Evolutionary conservation across 2,888 invertebrate species (phyloP), one percentile per base, ranked within the genome.

Genomic region (Drosophila affinis): DNA sequence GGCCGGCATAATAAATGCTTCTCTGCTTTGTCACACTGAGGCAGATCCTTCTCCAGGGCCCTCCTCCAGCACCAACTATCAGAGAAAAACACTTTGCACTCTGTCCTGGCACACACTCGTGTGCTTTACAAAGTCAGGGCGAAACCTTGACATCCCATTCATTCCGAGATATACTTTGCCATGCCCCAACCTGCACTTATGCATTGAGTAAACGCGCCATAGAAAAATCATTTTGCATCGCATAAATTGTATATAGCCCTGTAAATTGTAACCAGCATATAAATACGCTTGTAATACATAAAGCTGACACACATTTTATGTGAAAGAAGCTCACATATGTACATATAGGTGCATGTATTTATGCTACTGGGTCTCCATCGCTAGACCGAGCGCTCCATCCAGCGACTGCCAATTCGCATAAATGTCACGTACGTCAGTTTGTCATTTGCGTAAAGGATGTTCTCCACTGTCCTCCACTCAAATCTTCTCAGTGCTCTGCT

Each of bases 381-480:
- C 57, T n/a, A 49, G 24, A 48, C 49, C 62, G 62, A 54, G 18
- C n/a, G 52, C 44, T 51, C 10, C 9, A 45, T 17, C 62, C 83
- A 86, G 74, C 78, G 75, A 76, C 85, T 84, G 85, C 81, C 89
- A 84, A 78, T 91, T 91, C 91, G 87, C 88, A 91, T 91, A 91
- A 91, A 91, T 90, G 91, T 91, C 91, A 91, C 91, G 91, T 91
- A 90, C 90, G 87, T 90, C 88, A 87, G 87, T 89, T 89, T 85
- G 85, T 89, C 80, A 80, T 88, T 80, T 81, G 87, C 77, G 86
- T 75, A 86, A 86, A 79, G 83, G 81, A 80, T 77, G 75, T 74
- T 45, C 72, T 21, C 21, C 3, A 21, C 21, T 48, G 47, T 64
- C 53, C 53, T 18, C 18, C 32, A 24, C 24, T 27, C 54, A 39